Base-by-base conservation (phyloP, 2,888 invertebrate species). In the Pocota personata region DNA sequence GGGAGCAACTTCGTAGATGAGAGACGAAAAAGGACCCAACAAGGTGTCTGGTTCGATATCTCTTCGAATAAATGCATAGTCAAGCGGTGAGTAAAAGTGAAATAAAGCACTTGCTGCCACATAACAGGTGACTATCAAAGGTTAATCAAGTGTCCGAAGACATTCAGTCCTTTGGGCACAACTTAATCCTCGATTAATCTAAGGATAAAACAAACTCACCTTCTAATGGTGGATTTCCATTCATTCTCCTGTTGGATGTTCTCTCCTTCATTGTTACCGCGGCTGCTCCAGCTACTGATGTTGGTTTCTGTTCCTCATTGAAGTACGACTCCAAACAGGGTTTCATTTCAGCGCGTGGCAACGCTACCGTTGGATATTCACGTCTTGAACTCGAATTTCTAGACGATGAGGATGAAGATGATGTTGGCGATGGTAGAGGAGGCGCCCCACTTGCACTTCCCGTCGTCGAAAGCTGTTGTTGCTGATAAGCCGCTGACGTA, bases 291-390 rank as follows among this genome's bases (percentile, higher is more conserved):
- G 89, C 87, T 87, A 90, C 64, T 89, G 89, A 75, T 71, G 90
- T 88, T 32, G 91, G 92, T 87, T 94, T 94, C 27, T 94, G 94
- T 89, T 95, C 95, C 89, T 95, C 95, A 88, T 95, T 95, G 87
- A 95, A 95, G 89, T 95, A 95, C 7, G 95, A 95, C 89, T 95
- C 95, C 88, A 95, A 95, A 89, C 95, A 95, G 46, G 95, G 95
- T 91, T 95, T 95, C 89, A 95, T 95, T 89, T 96, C 95, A 10
- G 95, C 95, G 62, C 95, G 93, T 0, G 95, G 95, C 87, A 95
- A 91, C 1, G 95, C 89, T 4, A 92, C 91, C 10, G 91, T 89
- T 64, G 91, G 90, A 87, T 91, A 92, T 14, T 91, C 91, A 2
- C 91, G 88, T 27, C 88, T 87, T 35, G 82, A 79, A 37, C 10